Evolutionary conservation across 2,113 vertebrate genomes (phyloP).

Genomic region (Plecotus auritus): DNA sequence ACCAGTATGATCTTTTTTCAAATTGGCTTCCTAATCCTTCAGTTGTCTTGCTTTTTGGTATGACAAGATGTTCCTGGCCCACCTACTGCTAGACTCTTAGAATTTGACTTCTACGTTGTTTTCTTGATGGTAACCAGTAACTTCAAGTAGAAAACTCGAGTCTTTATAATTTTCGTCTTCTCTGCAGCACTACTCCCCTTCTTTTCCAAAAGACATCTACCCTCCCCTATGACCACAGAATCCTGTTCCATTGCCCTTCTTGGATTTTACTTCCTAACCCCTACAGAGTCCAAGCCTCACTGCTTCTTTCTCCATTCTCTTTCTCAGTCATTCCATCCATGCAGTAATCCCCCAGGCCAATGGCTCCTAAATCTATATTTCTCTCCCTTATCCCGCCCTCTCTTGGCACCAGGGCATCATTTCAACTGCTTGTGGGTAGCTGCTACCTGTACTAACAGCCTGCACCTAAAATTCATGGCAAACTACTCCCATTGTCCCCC

Average conservation of each 20-base stretch:
- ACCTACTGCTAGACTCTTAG: neutral
- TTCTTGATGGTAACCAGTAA: neutral
- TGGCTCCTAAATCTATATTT: neutral
- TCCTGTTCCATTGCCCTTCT: neutral
- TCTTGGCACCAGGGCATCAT: neutral
- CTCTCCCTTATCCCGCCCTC: neutral
- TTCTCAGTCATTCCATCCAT: neutral
- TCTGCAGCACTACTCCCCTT: neutral
- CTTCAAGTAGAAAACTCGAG: neutral
- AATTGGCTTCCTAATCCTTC: neutral
- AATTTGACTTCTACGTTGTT: neutral
- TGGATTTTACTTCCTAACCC: neutral
- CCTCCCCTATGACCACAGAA: neutral
- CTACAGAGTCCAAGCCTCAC: neutral
- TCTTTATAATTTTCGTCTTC: neutral
- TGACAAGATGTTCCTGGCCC: neutral
- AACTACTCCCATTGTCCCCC: neutral
- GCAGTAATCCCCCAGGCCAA: fast-evolving
- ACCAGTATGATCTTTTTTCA: neutral
- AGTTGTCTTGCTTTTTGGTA: neutral
- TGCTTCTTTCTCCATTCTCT: neutral
- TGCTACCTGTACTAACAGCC: neutral
- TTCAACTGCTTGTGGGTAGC: neutral
- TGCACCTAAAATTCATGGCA: neutral
- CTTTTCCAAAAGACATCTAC: neutral